These are phyloP conservation scores for Bombyx mandarina DNA, from an alignment of 1,140 invertebrate species.

Conservation along the genomic window DNA sequence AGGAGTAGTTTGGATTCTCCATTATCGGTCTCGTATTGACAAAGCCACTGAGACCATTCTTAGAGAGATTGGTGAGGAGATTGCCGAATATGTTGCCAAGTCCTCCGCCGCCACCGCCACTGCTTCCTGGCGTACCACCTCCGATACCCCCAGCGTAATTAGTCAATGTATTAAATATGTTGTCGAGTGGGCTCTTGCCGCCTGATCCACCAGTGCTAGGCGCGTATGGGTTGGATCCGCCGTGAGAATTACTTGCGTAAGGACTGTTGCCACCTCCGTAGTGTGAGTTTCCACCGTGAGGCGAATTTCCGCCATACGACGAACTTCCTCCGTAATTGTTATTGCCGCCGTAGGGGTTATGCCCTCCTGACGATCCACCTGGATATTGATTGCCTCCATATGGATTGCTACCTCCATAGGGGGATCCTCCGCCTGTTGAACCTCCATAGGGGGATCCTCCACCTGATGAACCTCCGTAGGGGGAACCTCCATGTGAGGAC, in stretches of 20 bases:
- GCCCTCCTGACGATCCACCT: conserved; percentile 28
- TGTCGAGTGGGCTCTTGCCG: conserved; percentile 39
- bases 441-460: conserved; percentile 29
- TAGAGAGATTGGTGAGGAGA: conserved; percentile 51
- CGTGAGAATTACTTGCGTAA: conserved; percentile 24
- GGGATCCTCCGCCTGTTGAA: conserved; percentile 13
- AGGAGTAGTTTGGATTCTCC: conserved; percentile 57
- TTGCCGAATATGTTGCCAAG: conserved; percentile 51
- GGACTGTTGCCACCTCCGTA: conserved; percentile 22
- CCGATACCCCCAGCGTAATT: conserved; percentile 37
- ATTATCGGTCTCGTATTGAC: conserved; percentile 51
- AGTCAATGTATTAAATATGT: conserved; percentile 39
- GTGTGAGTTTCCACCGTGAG: conserved; percentile 23
- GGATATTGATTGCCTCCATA: conserved; percentile 28
- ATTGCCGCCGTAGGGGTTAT: conserved; percentile 29
- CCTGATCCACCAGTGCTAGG: conserved; percentile 18
- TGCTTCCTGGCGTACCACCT: conserved; percentile 8
- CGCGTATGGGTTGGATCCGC: conserved; percentile 6
- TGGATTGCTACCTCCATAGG: conserved; percentile 27
- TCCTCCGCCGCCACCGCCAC: conserved; percentile 10
- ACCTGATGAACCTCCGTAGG: conserved; percentile 28
- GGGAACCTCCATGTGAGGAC: conserved; percentile 29
- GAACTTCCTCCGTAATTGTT: conserved; percentile 30
- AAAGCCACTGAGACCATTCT: conserved; percentile 39
- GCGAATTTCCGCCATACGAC: conserved; percentile 23